Evolutionary conservation across 2,797 vertebrate species (phyloP), one percentile per base, ranked within the genome.

Genomic region (Ambastaia sidthimunki): DNA sequence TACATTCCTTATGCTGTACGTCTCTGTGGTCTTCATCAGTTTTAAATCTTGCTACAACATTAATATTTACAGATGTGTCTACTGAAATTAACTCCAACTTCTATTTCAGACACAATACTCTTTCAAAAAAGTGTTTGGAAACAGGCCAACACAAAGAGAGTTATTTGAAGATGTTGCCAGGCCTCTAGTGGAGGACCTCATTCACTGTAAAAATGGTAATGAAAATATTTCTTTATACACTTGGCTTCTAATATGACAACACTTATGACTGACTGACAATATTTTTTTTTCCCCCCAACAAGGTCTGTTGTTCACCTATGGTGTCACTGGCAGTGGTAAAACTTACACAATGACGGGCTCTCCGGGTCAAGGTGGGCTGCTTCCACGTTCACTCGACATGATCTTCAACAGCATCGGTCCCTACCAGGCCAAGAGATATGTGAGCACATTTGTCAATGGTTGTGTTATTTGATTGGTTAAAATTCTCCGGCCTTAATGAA

Each of bases 301-400:
- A 99, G 98, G 98, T 69, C 92, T 99, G 25, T 95, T 99, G 41
- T 99, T 99, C 37, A 99, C 97, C 0, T 99, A 99, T 0, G 97
- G 98, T 0, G 97, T 99, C 82, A 99, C 98, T 0, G 98, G 97
- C 81, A 99, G 98, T 18, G 98, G 98, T 18, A 99, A 99, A 87
- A 99, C 98, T 0, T 93, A 95, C 82, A 98, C 97, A 5, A 99
- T 99, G 98, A 98, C 97, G 0, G 98, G 98, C 0, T 96, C 96
- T 9, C 95, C 97, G 0, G 97, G 98, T 0, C 94, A 94, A 0
- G 97, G 96, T 41, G 98, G 97, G 1, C 95, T 99, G 41, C 94
- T 99, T 37, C 98, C 97, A 0, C 96, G 97, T 0, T 96, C 95
- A 34, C 89, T 99, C 19, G 93, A 96, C 87, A 98, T 97, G 97